Evolutionary conservation across 1,140 invertebrate genomes (phyloP).

Genomic region (Eciton burchellii): DNA sequence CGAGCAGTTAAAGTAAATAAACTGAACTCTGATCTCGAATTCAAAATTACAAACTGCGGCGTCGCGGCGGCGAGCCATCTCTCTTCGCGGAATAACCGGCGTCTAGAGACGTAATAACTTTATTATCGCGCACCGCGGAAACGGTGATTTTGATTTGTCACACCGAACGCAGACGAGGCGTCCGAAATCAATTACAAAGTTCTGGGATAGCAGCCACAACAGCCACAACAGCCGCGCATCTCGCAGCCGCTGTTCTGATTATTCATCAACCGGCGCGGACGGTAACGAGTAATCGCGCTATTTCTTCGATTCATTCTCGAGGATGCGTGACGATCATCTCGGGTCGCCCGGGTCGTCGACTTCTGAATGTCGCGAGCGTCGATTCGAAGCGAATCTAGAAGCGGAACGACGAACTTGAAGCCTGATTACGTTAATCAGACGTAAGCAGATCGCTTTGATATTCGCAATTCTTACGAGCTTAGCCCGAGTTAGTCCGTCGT

Average conservation of each 20-base stretch:
- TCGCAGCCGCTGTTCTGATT: slow-evolving; percentile 60
- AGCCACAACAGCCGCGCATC: too few relatives aligned
- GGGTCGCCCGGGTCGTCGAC: too few relatives aligned
- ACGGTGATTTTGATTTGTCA: slow-evolving; percentile 75
- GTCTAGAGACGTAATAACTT: slow-evolving; percentile 68
- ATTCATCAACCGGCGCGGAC: slow-evolving; percentile 60
- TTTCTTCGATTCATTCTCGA: slow-evolving; percentile 39
- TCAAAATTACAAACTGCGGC: slow-evolving; percentile 46
- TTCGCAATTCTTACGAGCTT: not conserved
- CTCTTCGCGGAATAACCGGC: slow-evolving; percentile 21
- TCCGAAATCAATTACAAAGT: slow-evolving; percentile 74
- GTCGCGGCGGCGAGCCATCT: slow-evolving; percentile 10
- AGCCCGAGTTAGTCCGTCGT: not conserved
- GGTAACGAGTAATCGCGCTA: slow-evolving; percentile 44
- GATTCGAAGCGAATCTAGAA: not conserved
- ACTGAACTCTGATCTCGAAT: slow-evolving; percentile 53
- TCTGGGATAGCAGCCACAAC: slow-evolving; percentile 63
- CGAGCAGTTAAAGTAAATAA: slow-evolving; percentile 49
- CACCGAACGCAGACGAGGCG: slow-evolving; percentile 60
- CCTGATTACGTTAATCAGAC: slow-evolving; percentile 43
- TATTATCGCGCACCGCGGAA: slow-evolving; percentile 69
- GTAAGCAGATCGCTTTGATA: not conserved
- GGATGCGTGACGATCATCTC: too few relatives aligned
- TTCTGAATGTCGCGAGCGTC: not conserved
- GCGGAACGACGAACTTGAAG: not conserved